Base-by-base conservation (phyloP, 2,797 vertebrate genomes). In the Triplophysa bombifrons region DNA sequence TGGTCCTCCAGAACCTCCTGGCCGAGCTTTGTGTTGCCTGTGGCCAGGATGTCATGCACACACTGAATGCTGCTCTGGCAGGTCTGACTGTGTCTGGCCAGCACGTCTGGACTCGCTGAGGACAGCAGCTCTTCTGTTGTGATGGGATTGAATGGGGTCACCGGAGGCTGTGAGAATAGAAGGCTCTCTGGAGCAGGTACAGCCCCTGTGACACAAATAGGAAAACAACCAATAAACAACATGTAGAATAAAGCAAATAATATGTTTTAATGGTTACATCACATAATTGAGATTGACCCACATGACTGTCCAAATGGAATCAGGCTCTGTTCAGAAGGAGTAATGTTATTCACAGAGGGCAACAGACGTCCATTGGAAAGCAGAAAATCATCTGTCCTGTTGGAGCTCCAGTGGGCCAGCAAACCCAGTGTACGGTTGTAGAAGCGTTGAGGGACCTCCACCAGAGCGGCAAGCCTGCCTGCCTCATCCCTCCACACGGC, bases 141-240 rank as follows among this genome's bases (percentile, higher is more conserved):
- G 46, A 80, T 64, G 0, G 85, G 81, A 27, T 56, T 38, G 75
- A 93, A 89, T 0, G 87, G 77, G 74, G 58, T 80, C 70, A 64
- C 66, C 0, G 88, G 83, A 66, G 90, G 85, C 0, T 34, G 30
- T 70, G 93, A 91, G 76, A 88, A 85, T 84, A 95, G 81, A 80
- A 95, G 88, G 82, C 92, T 94, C 86, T 95, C 95, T 48, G 95
- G 94, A 71, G 81, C 68, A 12, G 94, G 94, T 16, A 94, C 94
- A 14, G 93, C 85, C 95, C 94, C 95, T 95, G 72, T 44, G 65
- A 13, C 41, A 30, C 34, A 64, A 44, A 70, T 63, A 76, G 44
- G 13, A 51, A 38, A 73, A 56, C 44, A 65, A n/a, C 64, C 4
- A 1, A 51, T 50, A 73, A 84, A 73, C 41, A 67, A 30, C 44